These are phyloP conservation scores for Chrysotoxum bicinctum DNA, from an alignment of 2,888 invertebrate species.

Conservation along the genomic window DNA sequence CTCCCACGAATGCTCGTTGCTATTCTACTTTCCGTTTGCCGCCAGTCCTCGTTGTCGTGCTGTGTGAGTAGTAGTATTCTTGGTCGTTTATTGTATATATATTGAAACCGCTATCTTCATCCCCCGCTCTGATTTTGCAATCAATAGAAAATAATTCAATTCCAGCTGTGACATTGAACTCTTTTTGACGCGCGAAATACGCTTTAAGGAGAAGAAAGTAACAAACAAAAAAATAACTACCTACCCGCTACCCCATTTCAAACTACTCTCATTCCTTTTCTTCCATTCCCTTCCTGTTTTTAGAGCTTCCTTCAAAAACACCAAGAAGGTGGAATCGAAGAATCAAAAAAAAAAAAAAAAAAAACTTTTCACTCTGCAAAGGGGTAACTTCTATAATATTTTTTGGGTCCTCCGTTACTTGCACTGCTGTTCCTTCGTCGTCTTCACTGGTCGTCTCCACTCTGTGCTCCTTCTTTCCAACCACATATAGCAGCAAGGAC, in stretches of 20 bases:
- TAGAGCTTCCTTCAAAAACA: neutral
- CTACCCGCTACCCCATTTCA: neutral
- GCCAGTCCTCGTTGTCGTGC: conserved; percentile 26
- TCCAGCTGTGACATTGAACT: conserved; percentile 73
- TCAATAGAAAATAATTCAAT: conserved; percentile 73
- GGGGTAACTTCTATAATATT: conserved; percentile 52
- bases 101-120: conserved; percentile 37
- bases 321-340: conserved; percentile 31
- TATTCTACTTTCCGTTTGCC: conserved; percentile 9
- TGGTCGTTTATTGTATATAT: conserved; percentile 42
- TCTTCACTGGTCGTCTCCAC: neutral
- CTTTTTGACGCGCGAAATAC: conserved; percentile 69
- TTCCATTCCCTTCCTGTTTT: neutral
- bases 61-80: conserved; percentile 53
- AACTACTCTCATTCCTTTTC: neutral
- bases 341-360: neutral
- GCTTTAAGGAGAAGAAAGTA: conserved; percentile 7
- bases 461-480: conserved; percentile 1
- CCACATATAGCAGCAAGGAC: conserved; percentile 17
- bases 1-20: conserved; percentile 1
- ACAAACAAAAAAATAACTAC: neutral
- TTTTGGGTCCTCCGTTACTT: conserved; percentile 28
- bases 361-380: conserved; percentile 36
- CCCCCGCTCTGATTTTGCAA: conserved; percentile 40
- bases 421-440: conserved; percentile 4